Base-by-base conservation (phyloP, 1,140 invertebrate genomes). In the Littorina saxatilis region DNA sequence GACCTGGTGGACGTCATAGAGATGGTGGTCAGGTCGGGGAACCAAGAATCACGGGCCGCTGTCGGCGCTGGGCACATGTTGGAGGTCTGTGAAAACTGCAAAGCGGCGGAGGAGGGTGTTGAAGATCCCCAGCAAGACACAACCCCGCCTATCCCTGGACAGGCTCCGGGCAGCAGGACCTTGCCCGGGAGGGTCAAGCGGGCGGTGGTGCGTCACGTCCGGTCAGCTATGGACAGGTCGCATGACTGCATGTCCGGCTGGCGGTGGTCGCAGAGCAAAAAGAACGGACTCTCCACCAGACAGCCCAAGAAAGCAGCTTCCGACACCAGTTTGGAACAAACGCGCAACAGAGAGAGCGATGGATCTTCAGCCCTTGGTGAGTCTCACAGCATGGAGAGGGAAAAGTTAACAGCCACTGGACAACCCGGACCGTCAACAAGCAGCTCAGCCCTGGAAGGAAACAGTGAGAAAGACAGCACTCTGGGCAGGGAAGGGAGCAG, bases 1-100 rank as follows among this genome's bases (percentile, higher is more conserved):
- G 76, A 78, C 55, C 76, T 78, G 15, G 39, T 58, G n/a, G 76
- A 78, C 52, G 76, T 78, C 76, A 78, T 78, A 17, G 55, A 78
- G 20, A 32, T 61, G 35, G 20, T 78, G 5, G 15, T 78, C 23
- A 40, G 29, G 15, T 11, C 27, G 37, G 66, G 39, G 66, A 68
- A 68, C 4, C 32, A 39, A 5, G 66, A 37, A 15, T 2, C 27
- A 2, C 32, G 35, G n/a, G n/a, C 4, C 9, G 7, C 55, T 58
- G 23, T 7, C 15, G 23, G 29, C 61, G 15, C 55, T 23, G 3
- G 4, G 55, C 55, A 58, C 9, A 23, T 17, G 29, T 32, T 27
- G 23, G 61, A 63, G 27, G 11, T 5, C 61, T 63, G 61, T 27
- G 27, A 7, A 3, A 11, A 32, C 55, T 58, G 55, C 55, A 23